Base-by-base conservation (phyloP, 1,140 invertebrate genomes). In the Trachelipus rathkii region DNA sequence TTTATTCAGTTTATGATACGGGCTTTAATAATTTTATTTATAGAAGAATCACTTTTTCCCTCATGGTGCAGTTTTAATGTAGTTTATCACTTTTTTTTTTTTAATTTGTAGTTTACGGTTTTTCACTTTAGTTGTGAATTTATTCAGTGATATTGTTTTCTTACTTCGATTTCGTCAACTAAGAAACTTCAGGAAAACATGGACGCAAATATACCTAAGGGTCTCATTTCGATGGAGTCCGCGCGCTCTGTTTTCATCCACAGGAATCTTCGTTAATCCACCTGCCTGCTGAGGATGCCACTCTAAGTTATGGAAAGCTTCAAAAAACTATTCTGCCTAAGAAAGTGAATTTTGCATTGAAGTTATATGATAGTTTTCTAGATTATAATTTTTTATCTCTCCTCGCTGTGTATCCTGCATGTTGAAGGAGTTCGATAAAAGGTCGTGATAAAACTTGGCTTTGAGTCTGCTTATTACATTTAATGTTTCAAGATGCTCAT, bases 251-350 rank as follows among this genome's bases (percentile, higher is more conserved):
- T 82, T 99, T 99, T 89, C 98, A 99, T 88, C 96, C 97, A 50
- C 91, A 92, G 73, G 97, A 99, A 85, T 93, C 97, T 66, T 95
- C 98, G 70, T 88, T 99, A 70, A 94, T 99, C 82, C n/a, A n/a
- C 99, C 98, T 13, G 97, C 96, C 8, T 97, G n/a, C 95, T 72
- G 97, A 99, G 87, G 98, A 99, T 88, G 95, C 98, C 84, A 99
- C 97, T 69, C 87, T 99, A 99, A 99, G 88, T 86, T 99, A 81
- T 99, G 98, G 73, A 75, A n/a, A 75, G 23, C 44, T 75, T 23
- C 73, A 75, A 44, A 75, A 75, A n/a, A 75, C 73, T 13, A 67
- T 75, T 33, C 73, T 53, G 7, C 53, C 73, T 44, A 75, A 75
- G n/a, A 43, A 75, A 75, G 73, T 75, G 10, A 24, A 53, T n/a